Evolutionary conservation across 2,888 invertebrate genomes (phyloP).

Genomic region (Drosophila kanekoi): DNA sequence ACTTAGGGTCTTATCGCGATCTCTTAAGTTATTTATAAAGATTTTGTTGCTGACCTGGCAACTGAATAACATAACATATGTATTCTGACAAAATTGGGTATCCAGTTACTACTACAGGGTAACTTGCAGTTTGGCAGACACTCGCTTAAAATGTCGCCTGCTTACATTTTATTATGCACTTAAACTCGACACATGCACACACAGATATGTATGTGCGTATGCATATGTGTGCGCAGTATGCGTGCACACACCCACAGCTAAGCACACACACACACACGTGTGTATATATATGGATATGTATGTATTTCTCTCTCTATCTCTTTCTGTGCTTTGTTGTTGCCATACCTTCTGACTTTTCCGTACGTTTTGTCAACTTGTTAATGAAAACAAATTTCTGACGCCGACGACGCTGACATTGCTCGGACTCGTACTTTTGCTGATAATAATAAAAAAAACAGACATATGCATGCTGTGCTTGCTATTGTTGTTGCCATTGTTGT

Average conservation of each 20-base stretch:
- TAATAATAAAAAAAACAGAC: constrained; percentile 56
- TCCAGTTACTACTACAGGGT: no score
- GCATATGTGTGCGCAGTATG: not conserved
- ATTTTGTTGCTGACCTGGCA: no score
- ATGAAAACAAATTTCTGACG: constrained; percentile 73
- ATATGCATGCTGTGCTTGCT: constrained; percentile 16
- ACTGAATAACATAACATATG: no score
- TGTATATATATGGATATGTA: no score
- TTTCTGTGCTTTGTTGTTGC: not conserved
- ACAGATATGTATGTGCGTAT: not conserved
- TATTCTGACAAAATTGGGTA: no score
- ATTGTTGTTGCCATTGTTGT: constrained; percentile 2
- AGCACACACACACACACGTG: not conserved
- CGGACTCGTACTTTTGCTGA: constrained; percentile 36
- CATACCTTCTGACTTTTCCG: constrained; percentile 20
- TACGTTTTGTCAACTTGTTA: constrained; percentile 64
- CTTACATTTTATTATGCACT: constrained; percentile 21
- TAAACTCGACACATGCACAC: not conserved
- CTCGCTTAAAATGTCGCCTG: not conserved
- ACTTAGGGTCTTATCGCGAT: constrained; percentile 10
- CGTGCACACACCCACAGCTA: not conserved
- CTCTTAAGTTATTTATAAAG: not conserved
- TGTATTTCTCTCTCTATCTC: not conserved
- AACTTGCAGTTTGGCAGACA: no score
- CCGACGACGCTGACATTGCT: constrained; percentile 24